These are phyloP conservation scores for Clamator glandarius DNA, from an alignment of 2,797 vertebrate genomes.

Conservation along the genomic window DNA sequence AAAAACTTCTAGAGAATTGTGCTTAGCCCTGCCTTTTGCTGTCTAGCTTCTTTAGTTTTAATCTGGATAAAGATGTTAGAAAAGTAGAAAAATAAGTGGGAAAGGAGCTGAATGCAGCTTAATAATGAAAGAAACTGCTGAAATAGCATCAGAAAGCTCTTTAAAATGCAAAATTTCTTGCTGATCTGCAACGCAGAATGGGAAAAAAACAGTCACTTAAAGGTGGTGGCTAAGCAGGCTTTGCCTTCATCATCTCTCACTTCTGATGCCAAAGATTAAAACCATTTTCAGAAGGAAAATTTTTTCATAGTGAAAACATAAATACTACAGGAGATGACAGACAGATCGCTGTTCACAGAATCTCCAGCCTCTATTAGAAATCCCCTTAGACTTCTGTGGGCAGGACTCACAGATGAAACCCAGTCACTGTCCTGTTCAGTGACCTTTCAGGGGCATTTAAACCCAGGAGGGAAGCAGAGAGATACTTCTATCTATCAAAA, in stretches of 20 bases:
- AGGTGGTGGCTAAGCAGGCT: slow-evolving; percentile 17
- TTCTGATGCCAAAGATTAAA: slow-evolving; percentile 27
- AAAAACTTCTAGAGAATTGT: not conserved
- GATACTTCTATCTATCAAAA: not conserved
- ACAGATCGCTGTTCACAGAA: not conserved
- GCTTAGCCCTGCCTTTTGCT: slow-evolving; percentile 11
- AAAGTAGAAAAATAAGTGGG: not conserved
- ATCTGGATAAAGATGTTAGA: not conserved
- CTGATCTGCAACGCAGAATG: not conserved
- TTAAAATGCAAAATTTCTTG: slow-evolving; percentile 33
- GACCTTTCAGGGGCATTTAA: not conserved
- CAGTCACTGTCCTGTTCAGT: not conserved
- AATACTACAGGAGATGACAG: not conserved
- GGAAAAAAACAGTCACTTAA: not conserved
- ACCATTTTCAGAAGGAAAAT: not conserved
- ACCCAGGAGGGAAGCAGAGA: not conserved
- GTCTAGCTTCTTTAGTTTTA: not conserved
- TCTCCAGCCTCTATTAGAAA: not conserved
- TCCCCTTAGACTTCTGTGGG: not conserved
- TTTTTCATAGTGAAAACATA: not conserved
- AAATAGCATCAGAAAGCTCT: slow-evolving; percentile 41
- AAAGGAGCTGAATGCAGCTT: slow-evolving; percentile 23
- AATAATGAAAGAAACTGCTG: slow-evolving; percentile 52
- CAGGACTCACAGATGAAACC: not conserved
- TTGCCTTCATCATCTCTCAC: not conserved